Percentiles rank a stretch among this genome's conserved stretches.
phyloP scores from a whole-genome alignment of 2,113 vertebrate species.

The Phrynocephalus versicolor region DNA sequence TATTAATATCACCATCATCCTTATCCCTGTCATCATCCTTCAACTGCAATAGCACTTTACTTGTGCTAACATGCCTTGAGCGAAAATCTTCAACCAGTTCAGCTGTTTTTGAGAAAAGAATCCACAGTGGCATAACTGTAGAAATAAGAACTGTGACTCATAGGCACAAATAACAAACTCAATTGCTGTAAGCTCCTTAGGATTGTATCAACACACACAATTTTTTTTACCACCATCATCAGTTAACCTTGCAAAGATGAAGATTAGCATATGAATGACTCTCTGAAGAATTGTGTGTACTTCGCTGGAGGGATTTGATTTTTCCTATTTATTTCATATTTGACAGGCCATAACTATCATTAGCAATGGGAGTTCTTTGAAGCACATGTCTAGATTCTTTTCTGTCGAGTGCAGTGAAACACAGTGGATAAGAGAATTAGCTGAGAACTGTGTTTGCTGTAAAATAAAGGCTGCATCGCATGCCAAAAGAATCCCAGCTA shows the following conservation, averaged over 20 bases:
- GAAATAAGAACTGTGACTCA: background rate
- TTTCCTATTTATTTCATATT: background rate
- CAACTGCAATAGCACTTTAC: background rate
- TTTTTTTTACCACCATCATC: background rate
- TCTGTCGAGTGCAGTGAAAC: background rate
- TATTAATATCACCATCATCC: background rate
- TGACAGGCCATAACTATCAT: background rate
- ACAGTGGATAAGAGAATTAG: background rate
- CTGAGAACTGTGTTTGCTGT: background rate
- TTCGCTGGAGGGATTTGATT: background rate
- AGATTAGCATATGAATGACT: background rate
- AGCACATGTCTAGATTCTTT: background rate
- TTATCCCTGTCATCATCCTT: background rate
- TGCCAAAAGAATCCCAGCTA: too few species aligned
- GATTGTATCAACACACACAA: background rate
- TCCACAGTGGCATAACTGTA: background rate
- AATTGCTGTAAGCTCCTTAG: background rate
- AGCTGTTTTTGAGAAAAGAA: background rate
- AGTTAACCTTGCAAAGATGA: background rate
- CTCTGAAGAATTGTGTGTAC: background rate
- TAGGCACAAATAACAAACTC: background rate
- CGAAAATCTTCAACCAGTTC: background rate
- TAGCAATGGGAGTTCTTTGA: background rate
- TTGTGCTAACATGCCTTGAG: background rate
- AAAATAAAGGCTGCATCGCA: too few species aligned